Conservation (phyloP, 1,140 invertebrate genomes). For the Ceratina calcarata region DNA sequence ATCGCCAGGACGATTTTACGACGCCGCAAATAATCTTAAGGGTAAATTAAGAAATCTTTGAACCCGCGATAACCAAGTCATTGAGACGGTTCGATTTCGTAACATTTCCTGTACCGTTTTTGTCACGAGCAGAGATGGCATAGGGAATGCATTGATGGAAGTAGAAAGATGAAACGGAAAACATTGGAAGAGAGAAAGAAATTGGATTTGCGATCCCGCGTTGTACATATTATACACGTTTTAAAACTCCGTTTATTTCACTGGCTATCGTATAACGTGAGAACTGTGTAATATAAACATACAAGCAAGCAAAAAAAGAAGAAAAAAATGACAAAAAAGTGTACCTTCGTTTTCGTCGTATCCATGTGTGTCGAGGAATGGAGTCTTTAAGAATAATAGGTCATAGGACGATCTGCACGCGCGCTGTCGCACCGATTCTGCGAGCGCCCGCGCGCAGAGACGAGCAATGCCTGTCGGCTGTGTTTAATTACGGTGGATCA, state of each 20-base stretch:
- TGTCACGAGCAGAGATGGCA: no score
- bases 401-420: conserved; percentile 51
- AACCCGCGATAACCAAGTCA: neutral
- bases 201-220: conserved; percentile 6
- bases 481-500: conserved; percentile 54
- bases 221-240: conserved; percentile 47
- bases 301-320: neutral
- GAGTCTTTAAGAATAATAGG: conserved; percentile 38
- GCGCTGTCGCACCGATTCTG: neutral
- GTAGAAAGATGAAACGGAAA: neutral
- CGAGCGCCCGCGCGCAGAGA: conserved; percentile 37
- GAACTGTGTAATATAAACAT: conserved; percentile 38
- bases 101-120: neutral
- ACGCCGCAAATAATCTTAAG: conserved; percentile 29
- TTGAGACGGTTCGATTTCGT: neutral
- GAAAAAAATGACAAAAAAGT: conserved; percentile 27
- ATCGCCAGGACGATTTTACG: neutral
- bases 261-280: conserved; percentile 38
- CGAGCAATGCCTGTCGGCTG: conserved; percentile 57
- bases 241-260: conserved; percentile 57
- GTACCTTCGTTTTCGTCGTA: conserved; percentile 55
- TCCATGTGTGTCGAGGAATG: conserved; percentile 41
- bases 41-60: conserved; percentile 17
- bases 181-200: neutral
- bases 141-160: no score